These are phyloP conservation scores for Mya arenaria DNA, from an alignment of 1,140 invertebrate genomes.

Conservation along the genomic window DNA sequence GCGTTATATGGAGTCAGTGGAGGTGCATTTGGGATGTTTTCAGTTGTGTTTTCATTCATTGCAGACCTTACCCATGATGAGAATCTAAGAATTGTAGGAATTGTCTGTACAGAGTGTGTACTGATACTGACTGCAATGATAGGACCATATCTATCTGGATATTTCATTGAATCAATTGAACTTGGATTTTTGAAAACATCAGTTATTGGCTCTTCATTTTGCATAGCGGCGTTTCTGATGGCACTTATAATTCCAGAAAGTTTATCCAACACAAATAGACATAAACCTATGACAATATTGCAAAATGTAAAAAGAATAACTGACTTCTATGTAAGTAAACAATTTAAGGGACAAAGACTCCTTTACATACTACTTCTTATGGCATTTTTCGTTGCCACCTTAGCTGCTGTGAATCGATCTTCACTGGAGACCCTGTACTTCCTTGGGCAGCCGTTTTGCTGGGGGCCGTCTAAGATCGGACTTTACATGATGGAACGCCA, in stretches of 20 bases:
- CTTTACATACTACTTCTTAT: constrained; percentile 9
- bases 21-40: constrained; percentile 10
- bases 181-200: constrained; percentile 38
- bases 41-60: constrained; percentile 7
- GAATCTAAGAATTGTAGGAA: constrained; percentile 21
- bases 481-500: neutral
- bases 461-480: neutral
- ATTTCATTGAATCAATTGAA: constrained; percentile 17
- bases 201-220: constrained; percentile 1
- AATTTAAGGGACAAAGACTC: constrained; percentile 17
- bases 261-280: neutral
- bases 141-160: constrained; percentile 3
- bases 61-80: constrained; percentile 25
- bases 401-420: neutral
- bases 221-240: neutral
- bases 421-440: constrained; percentile 5
- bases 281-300: neutral
- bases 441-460: constrained; percentile 14
- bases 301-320: neutral
- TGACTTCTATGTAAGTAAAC: constrained; percentile 28
- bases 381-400: neutral
- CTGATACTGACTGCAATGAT: neutral
- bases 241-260: constrained; percentile 18
- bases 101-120: neutral
- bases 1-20: constrained; percentile 1